phyloP scores from a whole-genome alignment of 2,113 vertebrate genomes.

The Phasianus colchicus region DNA sequence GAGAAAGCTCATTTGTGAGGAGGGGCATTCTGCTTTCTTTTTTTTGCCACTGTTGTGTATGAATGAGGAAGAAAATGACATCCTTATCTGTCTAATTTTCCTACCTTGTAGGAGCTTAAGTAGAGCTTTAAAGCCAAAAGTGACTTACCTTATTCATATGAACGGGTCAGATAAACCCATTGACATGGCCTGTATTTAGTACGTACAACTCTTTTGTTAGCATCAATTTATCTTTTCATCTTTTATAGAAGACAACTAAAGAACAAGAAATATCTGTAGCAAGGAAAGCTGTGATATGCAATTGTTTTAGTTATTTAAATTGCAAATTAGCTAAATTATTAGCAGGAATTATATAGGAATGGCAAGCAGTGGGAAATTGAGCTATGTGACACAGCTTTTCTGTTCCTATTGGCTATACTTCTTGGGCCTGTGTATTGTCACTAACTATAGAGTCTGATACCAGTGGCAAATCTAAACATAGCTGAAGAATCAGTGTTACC shows the following conservation, averaged over 20 bases:
- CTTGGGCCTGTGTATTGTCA: neutral
- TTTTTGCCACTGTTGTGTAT: neutral
- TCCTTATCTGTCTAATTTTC: neutral
- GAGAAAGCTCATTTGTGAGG: conserved; percentile 6
- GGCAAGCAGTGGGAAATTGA: neutral
- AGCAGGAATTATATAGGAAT: neutral
- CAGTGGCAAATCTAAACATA: neutral
- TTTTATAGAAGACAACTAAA: neutral
- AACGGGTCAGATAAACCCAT: neutral
- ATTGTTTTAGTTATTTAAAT: neutral
- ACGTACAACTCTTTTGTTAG: neutral
- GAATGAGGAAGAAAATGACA: neutral
- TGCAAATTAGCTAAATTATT: neutral
- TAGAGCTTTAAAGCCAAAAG: neutral
- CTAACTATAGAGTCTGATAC: neutral
- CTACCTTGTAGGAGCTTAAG: neutral
- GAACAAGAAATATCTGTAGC: neutral
- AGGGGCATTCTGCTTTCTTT: conserved; percentile 3
- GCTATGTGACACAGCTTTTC: neutral
- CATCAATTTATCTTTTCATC: neutral
- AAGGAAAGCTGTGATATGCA: neutral
- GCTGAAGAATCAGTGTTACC: neutral
- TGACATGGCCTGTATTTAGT: neutral
- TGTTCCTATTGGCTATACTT: neutral
- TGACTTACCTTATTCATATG: neutral